Evolutionary conservation across 2,797 vertebrate species (phyloP).

Genomic region (Loris lydekkerianus): DNA sequence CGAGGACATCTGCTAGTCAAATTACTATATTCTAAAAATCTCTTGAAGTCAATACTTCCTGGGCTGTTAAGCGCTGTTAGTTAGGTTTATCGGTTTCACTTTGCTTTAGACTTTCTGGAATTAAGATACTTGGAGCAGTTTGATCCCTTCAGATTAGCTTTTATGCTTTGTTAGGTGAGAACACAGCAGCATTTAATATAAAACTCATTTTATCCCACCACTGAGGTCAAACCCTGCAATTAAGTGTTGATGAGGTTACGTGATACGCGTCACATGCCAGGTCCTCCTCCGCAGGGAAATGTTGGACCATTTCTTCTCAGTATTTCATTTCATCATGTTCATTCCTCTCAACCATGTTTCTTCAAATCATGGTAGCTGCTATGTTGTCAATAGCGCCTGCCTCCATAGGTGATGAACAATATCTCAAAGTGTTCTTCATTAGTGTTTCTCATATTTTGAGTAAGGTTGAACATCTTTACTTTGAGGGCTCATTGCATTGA

Average conservation of each 20-base stretch:
- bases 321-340: neutral
- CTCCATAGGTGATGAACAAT: neutral
- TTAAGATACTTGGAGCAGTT: slow-evolving; percentile 23
- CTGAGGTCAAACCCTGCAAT: neutral
- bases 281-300: neutral
- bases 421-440: neutral
- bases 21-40: slow-evolving; percentile 51
- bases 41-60: slow-evolving; percentile 46
- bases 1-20: neutral
- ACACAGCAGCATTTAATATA: neutral
- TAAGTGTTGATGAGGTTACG: neutral
- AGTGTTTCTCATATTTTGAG: neutral
- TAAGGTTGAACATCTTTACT: neutral
- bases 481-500: neutral
- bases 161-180: neutral
- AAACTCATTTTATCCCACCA: neutral
- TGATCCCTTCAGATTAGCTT: neutral
- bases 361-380: neutral
- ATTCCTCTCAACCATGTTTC: neutral
- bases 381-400: neutral
- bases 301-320: neutral
- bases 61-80: neutral
- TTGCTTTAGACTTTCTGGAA: slow-evolving; percentile 53
- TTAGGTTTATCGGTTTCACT: slow-evolving; percentile 21
- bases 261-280: neutral